Percentiles rank a stretch among this genome's conserved stretches.
Evolutionary conservation across 2,113 vertebrate species (phyloP).

Genomic region (Corythornis madagascariensis): DNA sequence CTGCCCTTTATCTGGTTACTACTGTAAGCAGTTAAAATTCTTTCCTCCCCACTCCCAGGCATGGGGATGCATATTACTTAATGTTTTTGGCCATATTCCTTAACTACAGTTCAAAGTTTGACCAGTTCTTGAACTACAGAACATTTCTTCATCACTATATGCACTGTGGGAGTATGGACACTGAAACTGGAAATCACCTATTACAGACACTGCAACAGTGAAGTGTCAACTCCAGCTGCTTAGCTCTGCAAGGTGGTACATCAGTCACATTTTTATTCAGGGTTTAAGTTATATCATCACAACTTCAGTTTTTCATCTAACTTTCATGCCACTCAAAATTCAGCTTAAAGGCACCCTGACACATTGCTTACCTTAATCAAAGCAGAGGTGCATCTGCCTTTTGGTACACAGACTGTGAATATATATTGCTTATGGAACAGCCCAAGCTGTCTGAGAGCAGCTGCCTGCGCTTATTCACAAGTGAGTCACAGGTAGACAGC

Average conservation of each 20-base stretch:
- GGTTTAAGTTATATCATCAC: not conserved
- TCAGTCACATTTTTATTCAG: not conserved
- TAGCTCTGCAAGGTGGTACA: not conserved
- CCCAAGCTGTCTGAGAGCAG: not conserved
- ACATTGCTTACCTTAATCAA: not conserved
- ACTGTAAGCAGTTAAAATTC: not conserved
- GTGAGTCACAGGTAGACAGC: not conserved
- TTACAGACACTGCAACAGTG: not conserved
- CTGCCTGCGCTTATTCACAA: not conserved
- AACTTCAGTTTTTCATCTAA: not conserved
- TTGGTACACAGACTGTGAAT: not conserved
- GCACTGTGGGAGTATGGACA: not conserved
- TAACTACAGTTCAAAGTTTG: not conserved
- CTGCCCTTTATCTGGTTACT: not conserved
- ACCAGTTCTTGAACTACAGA: not conserved
- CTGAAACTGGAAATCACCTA: not conserved
- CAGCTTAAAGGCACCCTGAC: not conserved
- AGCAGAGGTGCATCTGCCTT: not conserved
- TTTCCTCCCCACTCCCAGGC: not conserved
- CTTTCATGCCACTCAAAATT: not conserved
- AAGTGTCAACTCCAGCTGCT: not conserved
- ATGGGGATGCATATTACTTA: not conserved
- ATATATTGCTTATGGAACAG: not conserved
- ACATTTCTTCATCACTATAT: not conserved
- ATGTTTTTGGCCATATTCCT: not conserved